phyloP scores from a whole-genome alignment of 2,888 invertebrate species.

The Lumbricus terrestris region DNA sequence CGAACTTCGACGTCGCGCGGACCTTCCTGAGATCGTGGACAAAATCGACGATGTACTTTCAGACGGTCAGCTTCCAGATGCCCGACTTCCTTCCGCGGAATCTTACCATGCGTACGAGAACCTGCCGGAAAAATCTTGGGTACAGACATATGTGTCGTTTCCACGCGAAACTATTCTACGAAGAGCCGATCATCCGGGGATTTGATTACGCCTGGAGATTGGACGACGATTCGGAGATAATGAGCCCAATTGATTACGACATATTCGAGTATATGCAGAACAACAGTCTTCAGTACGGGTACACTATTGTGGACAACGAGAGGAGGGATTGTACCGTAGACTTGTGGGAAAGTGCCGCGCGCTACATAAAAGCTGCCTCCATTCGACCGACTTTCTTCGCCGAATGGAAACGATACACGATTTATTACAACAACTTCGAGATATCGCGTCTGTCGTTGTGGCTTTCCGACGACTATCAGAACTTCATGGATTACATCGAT shows the following conservation, averaged over 20 bases:
- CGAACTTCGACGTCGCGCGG: constrained; percentile 17
- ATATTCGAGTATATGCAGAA: constrained; percentile 37
- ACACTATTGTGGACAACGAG: constrained; percentile 33
- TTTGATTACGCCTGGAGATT: constrained; percentile 40
- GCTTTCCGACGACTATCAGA: constrained; percentile 29
- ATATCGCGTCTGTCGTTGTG: constrained; percentile 33
- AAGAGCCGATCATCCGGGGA: constrained; percentile 34
- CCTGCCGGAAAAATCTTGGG: constrained; percentile 30
- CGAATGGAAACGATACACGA: constrained; percentile 31
- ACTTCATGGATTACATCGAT: constrained; percentile 34
- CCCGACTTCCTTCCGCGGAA: constrained; percentile 31
- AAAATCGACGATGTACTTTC: constrained; percentile 34
- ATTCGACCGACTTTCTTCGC: constrained; percentile 30
- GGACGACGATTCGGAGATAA: constrained; percentile 40
- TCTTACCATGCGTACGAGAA: neutral
- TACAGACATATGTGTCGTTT: constrained; percentile 41
- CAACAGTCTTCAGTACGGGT: constrained; percentile 34
- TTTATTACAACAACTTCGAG: constrained; percentile 41
- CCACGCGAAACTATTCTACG: constrained; percentile 28
- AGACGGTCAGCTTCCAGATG: constrained; percentile 29
- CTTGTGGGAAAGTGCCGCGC: constrained; percentile 36
- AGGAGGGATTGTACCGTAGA: constrained; percentile 28
- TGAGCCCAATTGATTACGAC: constrained; percentile 34
- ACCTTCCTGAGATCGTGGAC: neutral
- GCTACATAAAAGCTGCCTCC: constrained; percentile 27